A percentile compares a stretch with the other conserved stretches of the same genome.
Conservation (phyloP, 2,113 vertebrate species). For the Tapirus terrestris region DNA sequence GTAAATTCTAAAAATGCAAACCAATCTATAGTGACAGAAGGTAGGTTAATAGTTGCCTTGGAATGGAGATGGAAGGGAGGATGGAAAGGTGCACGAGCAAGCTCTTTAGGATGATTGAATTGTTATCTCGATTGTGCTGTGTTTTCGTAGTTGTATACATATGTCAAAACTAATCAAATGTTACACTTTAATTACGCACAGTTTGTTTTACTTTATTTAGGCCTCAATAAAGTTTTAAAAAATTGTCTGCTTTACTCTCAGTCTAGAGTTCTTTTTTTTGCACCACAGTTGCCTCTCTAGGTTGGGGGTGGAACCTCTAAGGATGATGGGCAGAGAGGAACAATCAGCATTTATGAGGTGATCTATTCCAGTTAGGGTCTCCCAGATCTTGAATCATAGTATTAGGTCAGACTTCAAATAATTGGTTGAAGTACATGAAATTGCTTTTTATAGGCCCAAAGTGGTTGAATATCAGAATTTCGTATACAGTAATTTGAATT, state of each 20-base stretch:
- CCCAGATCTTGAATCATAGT: neutral
- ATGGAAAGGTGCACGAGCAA: neutral
- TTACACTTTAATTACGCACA: neutral
- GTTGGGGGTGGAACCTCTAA: neutral
- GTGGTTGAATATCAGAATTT: neutral
- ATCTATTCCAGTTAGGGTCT: neutral
- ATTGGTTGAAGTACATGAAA: neutral
- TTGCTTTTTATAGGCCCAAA: neutral
- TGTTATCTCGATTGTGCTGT: neutral
- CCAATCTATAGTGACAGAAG: neutral
- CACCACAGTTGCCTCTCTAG: neutral
- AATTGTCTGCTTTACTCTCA: neutral
- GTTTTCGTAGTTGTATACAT: neutral
- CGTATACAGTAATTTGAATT: conserved; percentile 8
- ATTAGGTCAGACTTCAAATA: conserved; percentile 29
- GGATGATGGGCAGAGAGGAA: neutral
- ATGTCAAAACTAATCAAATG: conserved; percentile 20
- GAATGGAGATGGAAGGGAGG: neutral
- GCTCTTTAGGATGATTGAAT: neutral
- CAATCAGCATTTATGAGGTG: neutral
- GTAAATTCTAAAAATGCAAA: neutral
- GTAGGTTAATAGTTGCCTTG: neutral
- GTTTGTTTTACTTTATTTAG: conserved; percentile 28
- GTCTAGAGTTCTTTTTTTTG: neutral
- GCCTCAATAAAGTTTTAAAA: neutral